Conservation (phyloP, 2,113 vertebrate genomes). For the Microtus oregoni region DNA sequence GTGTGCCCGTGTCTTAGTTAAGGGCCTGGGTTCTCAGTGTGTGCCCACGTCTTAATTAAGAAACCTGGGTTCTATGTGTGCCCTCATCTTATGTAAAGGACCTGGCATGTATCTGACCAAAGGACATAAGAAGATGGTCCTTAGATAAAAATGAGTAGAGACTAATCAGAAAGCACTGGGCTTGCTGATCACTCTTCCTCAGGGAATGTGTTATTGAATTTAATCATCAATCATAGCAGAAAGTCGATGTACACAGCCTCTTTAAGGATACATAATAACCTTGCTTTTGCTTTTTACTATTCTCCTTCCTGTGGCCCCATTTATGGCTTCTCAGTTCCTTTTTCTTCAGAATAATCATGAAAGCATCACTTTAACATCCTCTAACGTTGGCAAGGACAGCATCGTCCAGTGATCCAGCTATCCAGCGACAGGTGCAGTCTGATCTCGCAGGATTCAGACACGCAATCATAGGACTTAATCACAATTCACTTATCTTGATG, state of each 20-base stretch:
- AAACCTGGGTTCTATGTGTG: no score
- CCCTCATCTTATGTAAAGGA: not conserved
- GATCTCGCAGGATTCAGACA: not conserved
- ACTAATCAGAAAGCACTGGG: not conserved
- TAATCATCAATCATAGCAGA: not conserved
- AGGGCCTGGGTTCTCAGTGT: not conserved
- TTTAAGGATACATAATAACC: not conserved
- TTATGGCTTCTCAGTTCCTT: not conserved
- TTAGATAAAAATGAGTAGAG: not conserved
- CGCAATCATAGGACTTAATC: constrained; percentile 58
- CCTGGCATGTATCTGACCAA: not conserved
- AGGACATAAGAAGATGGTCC: not conserved
- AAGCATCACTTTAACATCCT: not conserved
- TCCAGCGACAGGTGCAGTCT: not conserved
- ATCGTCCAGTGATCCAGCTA: not conserved
- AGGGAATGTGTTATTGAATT: not conserved
- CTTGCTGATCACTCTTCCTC: not conserved
- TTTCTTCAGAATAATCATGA: not conserved
- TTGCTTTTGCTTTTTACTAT: not conserved
- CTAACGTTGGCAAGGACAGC: not conserved
- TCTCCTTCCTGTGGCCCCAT: not conserved
- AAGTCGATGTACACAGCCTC: rapidly evolving
- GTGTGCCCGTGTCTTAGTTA: not conserved
- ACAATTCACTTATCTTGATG: constrained; percentile 62
- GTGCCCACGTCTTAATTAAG: no score